Evolutionary conservation across 2,113 vertebrate species (phyloP).

Genomic region (Brachirus orientalis): DNA sequence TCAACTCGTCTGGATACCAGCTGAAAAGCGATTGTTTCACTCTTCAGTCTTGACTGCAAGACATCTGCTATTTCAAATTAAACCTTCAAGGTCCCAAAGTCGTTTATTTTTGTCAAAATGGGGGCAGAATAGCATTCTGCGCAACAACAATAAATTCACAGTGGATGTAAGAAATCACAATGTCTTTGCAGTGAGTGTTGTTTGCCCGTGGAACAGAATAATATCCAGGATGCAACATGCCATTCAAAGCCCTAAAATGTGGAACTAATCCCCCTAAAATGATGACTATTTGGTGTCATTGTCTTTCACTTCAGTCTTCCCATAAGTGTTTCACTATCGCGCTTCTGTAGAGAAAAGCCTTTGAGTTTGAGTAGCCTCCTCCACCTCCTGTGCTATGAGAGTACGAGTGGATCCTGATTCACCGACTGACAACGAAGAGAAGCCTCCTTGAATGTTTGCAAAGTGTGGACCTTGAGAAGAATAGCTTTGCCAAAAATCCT

Average conservation of each 20-base stretch:
- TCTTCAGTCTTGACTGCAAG: conserved; percentile 70
- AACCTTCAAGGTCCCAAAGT: conserved; percentile 83
- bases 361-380: conserved; percentile 48
- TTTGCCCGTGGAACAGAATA: conserved; percentile 70
- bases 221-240: conserved; percentile 72
- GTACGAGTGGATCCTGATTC: conserved; percentile 62
- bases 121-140: conserved; percentile 74
- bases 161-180: conserved; percentile 79
- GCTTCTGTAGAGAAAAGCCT: conserved; percentile 60
- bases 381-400: conserved; percentile 43
- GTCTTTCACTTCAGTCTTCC: conserved; percentile 64
- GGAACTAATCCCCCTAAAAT: conserved; percentile 80
- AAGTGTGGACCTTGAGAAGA: conserved; percentile 76
- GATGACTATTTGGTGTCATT: conserved; percentile 67
- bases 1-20: conserved; percentile 61
- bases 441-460: conserved; percentile 69
- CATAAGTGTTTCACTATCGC: conserved; percentile 55
- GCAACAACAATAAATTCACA: conserved; percentile 80
- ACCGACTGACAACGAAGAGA: conserved; percentile 50
- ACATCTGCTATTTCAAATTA: conserved; percentile 81
- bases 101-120: conserved; percentile 81
- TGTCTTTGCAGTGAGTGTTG: conserved; percentile 63
- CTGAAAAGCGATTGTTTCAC: conserved; percentile 83
- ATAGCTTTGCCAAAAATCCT: conserved; percentile 79
- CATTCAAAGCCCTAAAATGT: conserved; percentile 77